Conservation (phyloP, 2,113 vertebrate genomes). For the human region GRCh38 chr13:96485501-96486000, state of each 20-base stretch:
- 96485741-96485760: not conserved
- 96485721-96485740: not conserved
- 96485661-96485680: not conserved
- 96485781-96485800: not conserved
- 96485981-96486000: no score
- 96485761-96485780: not conserved
- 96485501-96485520: not conserved
- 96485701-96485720: not conserved
- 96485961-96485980: no score
- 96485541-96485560: not conserved
- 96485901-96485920: no score
- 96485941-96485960: no score
- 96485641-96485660: not conserved
- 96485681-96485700: not conserved
- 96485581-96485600: not conserved
- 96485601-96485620: not conserved
- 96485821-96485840: not conserved
- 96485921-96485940: no score
- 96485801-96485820: not conserved
- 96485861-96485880: not conserved
- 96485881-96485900: no score
- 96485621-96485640: not conserved
- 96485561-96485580: not conserved
- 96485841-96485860: not conserved
- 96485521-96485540: not conserved